Evolutionary conservation across 2,888 invertebrate species (phyloP), one percentile per base, ranked within the genome.

Genomic region (Athalia circularis): DNA sequence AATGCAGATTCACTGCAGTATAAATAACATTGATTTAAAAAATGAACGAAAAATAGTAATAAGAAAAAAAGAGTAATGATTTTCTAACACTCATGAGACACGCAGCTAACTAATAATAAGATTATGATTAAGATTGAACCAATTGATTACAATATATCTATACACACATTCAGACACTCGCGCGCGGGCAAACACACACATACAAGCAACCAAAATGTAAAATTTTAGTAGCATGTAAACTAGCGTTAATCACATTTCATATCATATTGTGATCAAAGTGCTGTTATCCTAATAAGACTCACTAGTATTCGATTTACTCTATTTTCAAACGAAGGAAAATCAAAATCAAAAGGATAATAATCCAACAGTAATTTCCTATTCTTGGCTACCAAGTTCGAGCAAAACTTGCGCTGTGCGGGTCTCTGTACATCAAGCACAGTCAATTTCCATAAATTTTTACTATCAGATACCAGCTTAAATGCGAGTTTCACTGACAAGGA

Each of bases 211-310:
- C 64, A 11, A 64, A 64, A 64, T 64, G 9, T 64, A 64, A 45
- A 64, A 45, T 64, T 64, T 64, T 11, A 64, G 5, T 64, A n/a
- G 64, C 64, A 64, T 11, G n/a, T 64, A 64, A 64, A 64, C 45
- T 64, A 64, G 64, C 45, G 43, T 64, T 43, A 64, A 64, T 64
- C 45, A 64, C 47, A n/a, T 11, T 45, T 64, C 64, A 64, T 64
- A 64, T 64, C 52, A 11, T 52, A 52, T 52, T 11, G 52, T 11
- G 11, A 52, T 52, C 8, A 11, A 11, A 9, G 11, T 7, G 11
- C 11, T 52, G 45, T 47, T 64, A 64, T n/a, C n/a, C 64, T 64
- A 64, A 64, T 64, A 43, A 64, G 43, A 64, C 45, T 64, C 64
- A 45, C 45, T 45, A 64, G n/a, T 64, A 64, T 64, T 64, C 29